Base-by-base conservation (phyloP, 1,140 invertebrate genomes). In the Caenorhabditis briggsae region DNA sequence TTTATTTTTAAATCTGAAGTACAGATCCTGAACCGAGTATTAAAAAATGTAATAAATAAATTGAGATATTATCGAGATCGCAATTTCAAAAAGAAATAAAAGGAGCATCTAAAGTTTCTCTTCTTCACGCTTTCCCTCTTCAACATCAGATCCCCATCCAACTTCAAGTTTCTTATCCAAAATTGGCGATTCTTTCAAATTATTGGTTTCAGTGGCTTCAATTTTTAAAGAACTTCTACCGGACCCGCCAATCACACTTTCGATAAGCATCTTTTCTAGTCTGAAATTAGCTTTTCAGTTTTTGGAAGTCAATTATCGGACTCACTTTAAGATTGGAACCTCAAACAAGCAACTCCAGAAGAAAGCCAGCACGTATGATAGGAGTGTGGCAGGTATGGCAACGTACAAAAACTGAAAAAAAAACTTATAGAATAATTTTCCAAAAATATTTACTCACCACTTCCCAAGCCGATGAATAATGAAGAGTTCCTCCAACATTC, bases 401-500 rank as follows among this genome's bases (percentile, higher is more conserved):
- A 61, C 59, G 23, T 61, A 61, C 1, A 61, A 23, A 14, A 61
- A 61, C 59, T 61, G 59, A 25, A 61, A 61, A 20, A 5, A 53
- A 53, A 53, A 53, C 50, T 53, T 1, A 33, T 33, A 33, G 33
- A 33, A 33, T n/a, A 8, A 58, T 6, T 2, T n/a, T n/a, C 11
- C 2, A 18, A 18, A n/a, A 48, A 9, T 5, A 18, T 3, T 5
- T 12, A 70, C 70, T 78, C 46, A 78, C 70, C 70, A 78, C 70
- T 48, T 78, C 46, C 70, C 70, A 78, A 23, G 70, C 70, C 8
- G 70, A 78, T 12, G 70, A 50, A 25, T 78, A 78, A 78, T 78
- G 46, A 18, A 78, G 6, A 23, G 46, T 5, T 78, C 70, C 83
- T 33, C 46, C 50, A 14, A 84, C 16, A 84, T 88, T 83, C 59